Conservation (phyloP, 2,888 invertebrate species). For the Agrilus biguttatus region DNA sequence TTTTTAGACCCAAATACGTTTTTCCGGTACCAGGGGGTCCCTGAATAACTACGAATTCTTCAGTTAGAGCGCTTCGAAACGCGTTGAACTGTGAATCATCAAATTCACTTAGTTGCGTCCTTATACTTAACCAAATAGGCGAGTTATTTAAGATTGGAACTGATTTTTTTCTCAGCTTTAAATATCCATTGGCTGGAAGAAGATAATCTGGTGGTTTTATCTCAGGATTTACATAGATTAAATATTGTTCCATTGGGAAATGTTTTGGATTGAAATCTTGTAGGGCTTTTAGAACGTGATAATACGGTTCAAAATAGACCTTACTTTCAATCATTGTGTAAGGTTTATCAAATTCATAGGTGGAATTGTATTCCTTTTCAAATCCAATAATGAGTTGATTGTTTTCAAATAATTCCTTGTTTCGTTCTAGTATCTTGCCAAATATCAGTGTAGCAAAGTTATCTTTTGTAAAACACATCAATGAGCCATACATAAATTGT, state of each 20-base stretch:
- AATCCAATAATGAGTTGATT: constrained; percentile 27
- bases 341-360: constrained; percentile 15
- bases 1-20: constrained; percentile 64
- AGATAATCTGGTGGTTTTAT: constrained; percentile 29
- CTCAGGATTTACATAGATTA: constrained; percentile 37
- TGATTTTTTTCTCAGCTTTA: too few relatives aligned
- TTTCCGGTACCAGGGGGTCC: constrained; percentile 85
- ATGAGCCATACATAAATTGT: constrained; percentile 54
- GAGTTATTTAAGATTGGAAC: not conserved
- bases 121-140: constrained; percentile 31
- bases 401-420: constrained; percentile 33
- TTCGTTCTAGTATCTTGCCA: constrained; percentile 50
- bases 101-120: constrained; percentile 31
- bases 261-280: constrained; percentile 38
- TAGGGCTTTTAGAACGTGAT: constrained; percentile 54
- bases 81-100: constrained; percentile 56
- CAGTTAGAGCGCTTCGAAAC: constrained; percentile 49
- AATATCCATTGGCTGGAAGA: constrained; percentile 3
- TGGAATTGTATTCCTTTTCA: constrained; percentile 7
- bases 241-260: constrained; percentile 54
- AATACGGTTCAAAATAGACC: constrained; percentile 70
- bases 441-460: constrained; percentile 54
- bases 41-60: constrained; percentile 65
- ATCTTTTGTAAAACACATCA: constrained; percentile 57
- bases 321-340: constrained; percentile 61